Evolutionary conservation across 2,888 invertebrate species (phyloP).

Genomic region (Thereva unica): DNA sequence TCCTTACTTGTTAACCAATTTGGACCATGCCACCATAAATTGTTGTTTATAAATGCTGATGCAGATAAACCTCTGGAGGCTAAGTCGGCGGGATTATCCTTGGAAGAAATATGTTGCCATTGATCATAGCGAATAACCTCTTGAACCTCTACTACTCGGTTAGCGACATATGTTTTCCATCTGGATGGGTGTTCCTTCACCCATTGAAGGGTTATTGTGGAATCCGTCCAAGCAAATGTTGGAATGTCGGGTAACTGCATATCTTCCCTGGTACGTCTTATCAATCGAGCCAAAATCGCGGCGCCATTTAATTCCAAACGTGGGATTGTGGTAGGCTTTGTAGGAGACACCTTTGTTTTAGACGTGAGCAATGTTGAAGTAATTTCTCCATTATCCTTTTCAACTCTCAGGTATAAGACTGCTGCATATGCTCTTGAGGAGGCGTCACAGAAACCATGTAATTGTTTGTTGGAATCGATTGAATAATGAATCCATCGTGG

Average conservation of each 20-base stretch:
- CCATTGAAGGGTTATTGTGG: slow-evolving; percentile 11
- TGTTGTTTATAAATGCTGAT: neutral
- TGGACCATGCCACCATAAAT: slow-evolving; percentile 1
- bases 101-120: neutral
- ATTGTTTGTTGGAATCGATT: neutral
- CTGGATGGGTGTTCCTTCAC: neutral
- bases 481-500: neutral
- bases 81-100: slow-evolving; percentile 5
- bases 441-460: slow-evolving; percentile 20
- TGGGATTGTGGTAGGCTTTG: slow-evolving; percentile 43
- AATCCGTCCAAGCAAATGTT: slow-evolving; percentile 10
- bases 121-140: neutral
- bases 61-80: neutral
- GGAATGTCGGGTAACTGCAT: neutral
- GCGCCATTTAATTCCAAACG: slow-evolving; percentile 43
- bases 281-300: neutral
- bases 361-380: neutral
- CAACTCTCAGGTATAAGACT: neutral
- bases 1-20: neutral
- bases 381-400: neutral
- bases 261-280: neutral
- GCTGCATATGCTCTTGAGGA: slow-evolving; percentile 17
- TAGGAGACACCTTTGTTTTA: slow-evolving; percentile 20
- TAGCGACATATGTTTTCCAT: slow-evolving; percentile 8
- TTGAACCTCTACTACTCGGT: slow-evolving; percentile 10